phyloP scores from a whole-genome alignment of 2,888 invertebrate species.

The Scaptomyza parva region DNA sequence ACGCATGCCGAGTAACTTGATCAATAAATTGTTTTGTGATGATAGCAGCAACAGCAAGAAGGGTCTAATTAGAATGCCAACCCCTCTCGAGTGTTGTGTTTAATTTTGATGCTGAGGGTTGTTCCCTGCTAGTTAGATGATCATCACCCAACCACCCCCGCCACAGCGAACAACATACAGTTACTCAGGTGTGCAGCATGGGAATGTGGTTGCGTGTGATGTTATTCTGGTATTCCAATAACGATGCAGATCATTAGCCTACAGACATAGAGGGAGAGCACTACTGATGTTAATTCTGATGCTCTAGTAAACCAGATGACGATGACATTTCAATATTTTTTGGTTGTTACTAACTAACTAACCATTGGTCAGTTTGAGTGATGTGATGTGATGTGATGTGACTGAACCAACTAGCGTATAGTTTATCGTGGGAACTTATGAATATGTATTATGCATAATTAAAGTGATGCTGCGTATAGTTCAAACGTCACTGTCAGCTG shows the following conservation, averaged over 20 bases:
- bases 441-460: slow-evolving; percentile 50
- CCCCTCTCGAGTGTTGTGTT: slow-evolving; percentile 54
- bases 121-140: not conserved
- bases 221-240: slow-evolving; percentile 49
- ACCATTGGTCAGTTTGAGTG: slow-evolving; percentile 37
- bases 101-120: slow-evolving; percentile 21
- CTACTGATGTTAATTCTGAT: slow-evolving; percentile 47
- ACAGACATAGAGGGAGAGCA: not conserved
- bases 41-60: slow-evolving; percentile 44
- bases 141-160: slow-evolving; percentile 43
- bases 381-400: slow-evolving; percentile 30
- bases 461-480: slow-evolving; percentile 41
- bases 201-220: slow-evolving; percentile 81
- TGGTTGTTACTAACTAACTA: slow-evolving; percentile 3
- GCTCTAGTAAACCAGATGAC: slow-evolving; percentile 82
- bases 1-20: slow-evolving; percentile 75
- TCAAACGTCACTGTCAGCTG: slow-evolving; percentile 20
- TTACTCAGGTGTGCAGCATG: slow-evolving; percentile 71
- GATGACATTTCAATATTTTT: slow-evolving; percentile 77
- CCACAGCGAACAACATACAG: slow-evolving; percentile 4
- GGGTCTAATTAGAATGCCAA: slow-evolving; percentile 77
- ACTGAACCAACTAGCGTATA: slow-evolving; percentile 5
- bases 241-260: slow-evolving; percentile 63
- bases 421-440: slow-evolving; percentile 74
- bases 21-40: slow-evolving; percentile 77